phyloP scores from a whole-genome alignment of 2,797 vertebrate genomes.

The Tiaroga cobitis region DNA sequence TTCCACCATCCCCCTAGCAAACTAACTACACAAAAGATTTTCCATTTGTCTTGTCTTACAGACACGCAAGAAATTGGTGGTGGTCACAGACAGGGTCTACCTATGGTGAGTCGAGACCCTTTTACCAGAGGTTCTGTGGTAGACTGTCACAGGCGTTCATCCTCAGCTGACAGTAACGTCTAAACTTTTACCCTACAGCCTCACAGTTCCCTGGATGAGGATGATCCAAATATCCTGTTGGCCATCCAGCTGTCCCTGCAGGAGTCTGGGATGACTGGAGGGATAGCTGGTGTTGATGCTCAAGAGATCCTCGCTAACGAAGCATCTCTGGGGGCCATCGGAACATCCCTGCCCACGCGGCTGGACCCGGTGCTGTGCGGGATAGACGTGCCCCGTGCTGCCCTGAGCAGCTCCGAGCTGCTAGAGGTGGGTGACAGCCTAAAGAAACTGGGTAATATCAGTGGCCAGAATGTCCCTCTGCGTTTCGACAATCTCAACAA shows the following conservation, averaged over 20 bases:
- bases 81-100: conserved; percentile 83
- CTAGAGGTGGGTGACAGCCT: conserved; percentile 91
- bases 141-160: background rate
- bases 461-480: conserved; percentile 74
- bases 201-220: conserved; percentile 93
- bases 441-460: conserved; percentile 82
- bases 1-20: conserved; percentile 9
- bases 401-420: conserved; percentile 93
- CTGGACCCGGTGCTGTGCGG: conserved; percentile 83
- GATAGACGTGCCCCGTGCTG: conserved; percentile 81
- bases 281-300: conserved; percentile 73
- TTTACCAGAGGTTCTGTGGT: background rate
- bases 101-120: conserved; percentile 86
- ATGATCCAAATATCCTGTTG: conserved; percentile 97
- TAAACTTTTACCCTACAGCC: conserved; percentile 75
- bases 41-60: conserved; percentile 63
- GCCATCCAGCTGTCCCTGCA: conserved; percentile 98
- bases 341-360: conserved; percentile 92
- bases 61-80: conserved; percentile 85
- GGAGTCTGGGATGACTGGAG: conserved; percentile 86
- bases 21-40: conserved; percentile 24
- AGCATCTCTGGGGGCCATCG: conserved; percentile 91
- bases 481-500: conserved; percentile 74
- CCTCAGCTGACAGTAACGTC: background rate
- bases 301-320: conserved; percentile 86